These are phyloP conservation scores for Exaiptasia diaphana DNA, from an alignment of 64 coral and sea anemone genomes.

Conservation along the genomic window DNA sequence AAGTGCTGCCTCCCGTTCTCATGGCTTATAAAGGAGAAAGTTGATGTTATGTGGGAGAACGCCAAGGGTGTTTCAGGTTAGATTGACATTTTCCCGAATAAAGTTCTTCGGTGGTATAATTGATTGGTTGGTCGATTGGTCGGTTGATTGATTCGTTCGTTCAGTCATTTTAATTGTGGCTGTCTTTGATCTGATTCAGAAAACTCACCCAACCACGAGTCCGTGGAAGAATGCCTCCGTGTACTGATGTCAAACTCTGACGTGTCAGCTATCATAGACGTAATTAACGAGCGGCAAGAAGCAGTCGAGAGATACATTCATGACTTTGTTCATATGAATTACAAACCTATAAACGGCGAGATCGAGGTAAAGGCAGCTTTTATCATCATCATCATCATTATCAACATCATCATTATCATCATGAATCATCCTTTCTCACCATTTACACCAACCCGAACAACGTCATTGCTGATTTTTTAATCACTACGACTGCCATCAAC, in stretches of 20 bases:
- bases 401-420: neutral
- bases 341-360: slow-evolving; percentile 3
- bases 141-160: neutral
- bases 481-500: neutral
- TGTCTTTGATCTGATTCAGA: no score
- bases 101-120: neutral
- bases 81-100: neutral
- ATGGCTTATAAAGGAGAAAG: slow-evolving; percentile 62
- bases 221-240: neutral
- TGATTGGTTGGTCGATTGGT: neutral
- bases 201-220: neutral
- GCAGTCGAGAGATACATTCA: slow-evolving; percentile 18
- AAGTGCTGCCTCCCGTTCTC: slow-evolving; percentile 67
- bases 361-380: neutral
- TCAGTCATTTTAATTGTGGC: no score
- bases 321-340: slow-evolving; percentile 41
- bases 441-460: neutral
- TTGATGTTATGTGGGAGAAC: slow-evolving; percentile 45
- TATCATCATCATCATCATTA: neutral
- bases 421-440: neutral
- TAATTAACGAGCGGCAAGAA: neutral
- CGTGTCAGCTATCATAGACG: neutral
- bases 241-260: neutral
- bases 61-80: slow-evolving; percentile 49
- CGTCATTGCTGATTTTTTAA: no score